phyloP scores from a whole-genome alignment of 2,113 vertebrate species.

The Heloderma charlesbogerti region DNA sequence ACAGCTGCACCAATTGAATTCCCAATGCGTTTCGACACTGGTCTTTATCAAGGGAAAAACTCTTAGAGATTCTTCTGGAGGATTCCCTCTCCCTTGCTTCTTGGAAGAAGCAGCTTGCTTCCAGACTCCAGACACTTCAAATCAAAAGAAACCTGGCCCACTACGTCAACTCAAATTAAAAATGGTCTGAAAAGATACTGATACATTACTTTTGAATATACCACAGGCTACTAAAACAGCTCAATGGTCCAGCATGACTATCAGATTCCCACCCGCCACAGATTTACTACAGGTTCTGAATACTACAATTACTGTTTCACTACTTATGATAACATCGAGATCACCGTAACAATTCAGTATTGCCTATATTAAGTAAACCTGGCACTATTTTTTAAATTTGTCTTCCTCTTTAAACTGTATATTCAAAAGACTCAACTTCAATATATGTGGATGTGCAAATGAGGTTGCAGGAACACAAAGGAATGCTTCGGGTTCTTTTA shows the following conservation, averaged over 20 bases:
- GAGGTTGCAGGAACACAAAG: background rate
- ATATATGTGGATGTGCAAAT: background rate
- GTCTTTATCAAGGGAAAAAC: no score
- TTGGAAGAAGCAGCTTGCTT: no score
- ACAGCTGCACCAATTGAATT: no score
- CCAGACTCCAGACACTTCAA: background rate
- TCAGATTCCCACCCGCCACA: background rate
- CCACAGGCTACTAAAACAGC: background rate
- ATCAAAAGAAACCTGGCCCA: background rate
- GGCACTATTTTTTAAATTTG: background rate
- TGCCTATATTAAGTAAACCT: background rate
- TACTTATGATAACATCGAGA: background rate
- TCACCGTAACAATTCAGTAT: background rate
- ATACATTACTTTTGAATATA: background rate
- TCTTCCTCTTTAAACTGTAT: no score
- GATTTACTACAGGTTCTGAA: background rate
- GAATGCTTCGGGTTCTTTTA: background rate
- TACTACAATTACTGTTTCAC: background rate
- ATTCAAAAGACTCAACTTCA: background rate
- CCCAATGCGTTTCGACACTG: no score
- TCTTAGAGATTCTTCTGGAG: no score
- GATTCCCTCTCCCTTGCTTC: no score
- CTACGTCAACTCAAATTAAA: background rate
- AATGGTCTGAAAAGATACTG: background rate
- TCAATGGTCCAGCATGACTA: background rate